Base-by-base conservation (phyloP, 2,888 invertebrate genomes). In the Hoplodrina blanda region DNA sequence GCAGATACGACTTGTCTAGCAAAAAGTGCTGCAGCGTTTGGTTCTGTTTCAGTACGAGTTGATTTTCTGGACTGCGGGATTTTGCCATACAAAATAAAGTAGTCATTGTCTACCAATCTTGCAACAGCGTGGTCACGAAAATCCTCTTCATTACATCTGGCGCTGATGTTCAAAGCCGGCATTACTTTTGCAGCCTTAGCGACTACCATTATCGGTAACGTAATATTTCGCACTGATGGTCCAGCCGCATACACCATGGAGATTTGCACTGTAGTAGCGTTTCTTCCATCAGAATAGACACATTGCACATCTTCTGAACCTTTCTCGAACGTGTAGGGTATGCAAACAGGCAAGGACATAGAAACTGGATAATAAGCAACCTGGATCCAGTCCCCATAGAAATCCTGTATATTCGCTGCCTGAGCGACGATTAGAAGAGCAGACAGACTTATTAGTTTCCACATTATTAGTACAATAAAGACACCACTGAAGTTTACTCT, bases 241-340 rank as follows among this genome's bases (percentile, higher is more conserved):
- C 25, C 56, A 2, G 0, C 1, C 1, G 11, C 54, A 6, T 3
- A n/a, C 17, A 19, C 6, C 1, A 37, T 33, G 15, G 0, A 4
- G 2, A 13, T 6, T 30, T 13, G 7, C 49, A 76, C 20, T 15
- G 13, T 0, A 10, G 13, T 57, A 19, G 5, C n/a, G 10, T 66
- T 73, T 33, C 6, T 77, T 61, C 69, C 66, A 57, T 77, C 77
- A 15, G 37, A 30, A 37, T 60, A 69, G 0, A 57, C 41, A 55
- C 77, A 78, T 30, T 67, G 61, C n/a, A 37, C 20, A 19, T 56
- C 10, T 1, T 50, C 44, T 10, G 63, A 4, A 10, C 44, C 11
- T 25, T 53, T 17, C 25, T 17, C 1, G 4, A 78, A 54, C 0
- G 2, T 3, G 6, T 20, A 62, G 11, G 50, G 64, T 8, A 50